These are phyloP conservation scores for Eledone cirrhosa DNA, from an alignment of 2,888 invertebrate species.

Conservation along the genomic window DNA sequence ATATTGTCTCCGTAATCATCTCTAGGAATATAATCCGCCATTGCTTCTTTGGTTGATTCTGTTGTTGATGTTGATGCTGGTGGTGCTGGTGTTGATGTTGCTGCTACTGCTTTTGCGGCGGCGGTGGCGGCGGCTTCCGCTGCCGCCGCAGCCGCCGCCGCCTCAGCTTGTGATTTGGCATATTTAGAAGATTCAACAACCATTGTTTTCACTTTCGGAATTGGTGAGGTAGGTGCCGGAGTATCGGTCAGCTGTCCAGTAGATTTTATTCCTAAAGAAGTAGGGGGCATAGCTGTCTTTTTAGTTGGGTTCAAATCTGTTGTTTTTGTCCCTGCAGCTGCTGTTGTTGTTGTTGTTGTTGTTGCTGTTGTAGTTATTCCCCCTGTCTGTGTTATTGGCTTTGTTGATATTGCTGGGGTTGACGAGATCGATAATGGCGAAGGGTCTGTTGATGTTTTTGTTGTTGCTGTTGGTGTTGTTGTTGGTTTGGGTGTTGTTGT, in stretches of 20 bases:
- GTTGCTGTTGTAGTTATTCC: not conserved
- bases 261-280: not conserved
- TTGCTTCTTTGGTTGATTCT: not conserved
- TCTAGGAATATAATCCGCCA: not conserved
- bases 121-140: not conserved
- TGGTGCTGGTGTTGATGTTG: not conserved
- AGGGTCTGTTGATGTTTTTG: slow-evolving; percentile 9
- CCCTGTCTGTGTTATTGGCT: not conserved
- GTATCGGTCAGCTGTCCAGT: not conserved
- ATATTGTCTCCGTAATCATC: not conserved
- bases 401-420: not conserved
- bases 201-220: slow-evolving; percentile 20
- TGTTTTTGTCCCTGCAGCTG: not conserved
- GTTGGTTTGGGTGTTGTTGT: not conserved
- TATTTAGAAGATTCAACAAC: slow-evolving; percentile 26
- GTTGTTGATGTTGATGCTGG: too few species aligned
- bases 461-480: slow-evolving; percentile 21
- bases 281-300: not conserved
- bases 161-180: not conserved
- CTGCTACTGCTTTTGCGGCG: too few species aligned
- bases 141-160: not conserved
- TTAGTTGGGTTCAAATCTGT: not conserved
- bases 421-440: not conserved
- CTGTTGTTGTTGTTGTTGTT: not conserved
- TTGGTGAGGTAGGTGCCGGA: not conserved